Evolutionary conservation across 2,888 invertebrate species (phyloP), one percentile per base, ranked within the genome.

Genomic region (Sphinx pinastri): DNA sequence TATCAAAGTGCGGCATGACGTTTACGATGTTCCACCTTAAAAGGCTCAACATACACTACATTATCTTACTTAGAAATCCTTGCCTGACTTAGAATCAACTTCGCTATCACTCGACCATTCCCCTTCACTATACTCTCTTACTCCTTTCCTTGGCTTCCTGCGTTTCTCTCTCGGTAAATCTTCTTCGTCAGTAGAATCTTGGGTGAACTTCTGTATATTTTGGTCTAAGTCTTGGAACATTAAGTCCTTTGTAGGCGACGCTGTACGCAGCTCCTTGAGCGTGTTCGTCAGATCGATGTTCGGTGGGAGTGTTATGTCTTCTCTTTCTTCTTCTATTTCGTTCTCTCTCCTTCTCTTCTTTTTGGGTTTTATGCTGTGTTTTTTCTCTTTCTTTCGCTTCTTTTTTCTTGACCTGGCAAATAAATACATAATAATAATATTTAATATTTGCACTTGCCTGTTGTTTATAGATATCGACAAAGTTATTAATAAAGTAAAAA

Each of bases 101-200:
- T 88, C 88, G 63, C 88, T 92, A 69, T 93, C 92, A 72, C 91
- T 92, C 0, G 93, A 93, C 93, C 93, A 93, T 84, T 94, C 94
- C 12, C 94, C 94, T 72, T 94, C 94, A 63, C 93, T 93, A 71
- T 93, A 93, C 74, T 91, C 68, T 79, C 86, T 73, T 78, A 76
- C 80, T 86, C 76, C 73, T 82, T 75, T 77, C 79, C 59, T 73
- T 67, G 74, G 73, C 54, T 67, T 71, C 68, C 66, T 58, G 68
- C 38, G 58, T 68, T 66, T 74, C 73, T 75, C 67, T 63, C 69
- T 74, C 51, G 72, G 71, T 68, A 74, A 79, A 57, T 72, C 77
- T 12, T 85, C 87, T 1, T 86, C 88, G 0, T 81, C 83, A 0
- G 85, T 83, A 0, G 86, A 84, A 0, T 83, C 79, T 2, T 74